Percentiles rank a stretch among this genome's conserved stretches.
These are phyloP conservation scores for Micromesistius poutassou DNA, from an alignment of 2,797 vertebrate species.

Conservation along the genomic window DNA sequence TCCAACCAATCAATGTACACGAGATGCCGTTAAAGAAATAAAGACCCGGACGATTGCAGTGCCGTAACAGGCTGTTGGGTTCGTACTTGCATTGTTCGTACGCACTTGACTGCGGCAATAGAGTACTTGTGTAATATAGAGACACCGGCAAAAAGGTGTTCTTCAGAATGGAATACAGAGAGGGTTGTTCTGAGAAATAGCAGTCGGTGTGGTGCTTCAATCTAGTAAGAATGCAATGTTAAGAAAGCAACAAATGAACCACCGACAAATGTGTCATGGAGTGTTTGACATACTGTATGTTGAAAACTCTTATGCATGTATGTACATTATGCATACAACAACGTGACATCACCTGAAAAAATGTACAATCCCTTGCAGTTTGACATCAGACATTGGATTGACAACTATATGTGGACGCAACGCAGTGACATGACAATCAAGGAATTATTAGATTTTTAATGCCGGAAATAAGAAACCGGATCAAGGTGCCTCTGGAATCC, in stretches of 20 bases:
- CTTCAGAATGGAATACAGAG: not conserved
- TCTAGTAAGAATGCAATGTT: not conserved
- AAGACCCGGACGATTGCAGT: not conserved
- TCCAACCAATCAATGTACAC: conserved; percentile 4
- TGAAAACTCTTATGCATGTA: not conserved
- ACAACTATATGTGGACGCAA: no score
- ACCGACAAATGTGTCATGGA: not conserved
- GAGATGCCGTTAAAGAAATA: not conserved
- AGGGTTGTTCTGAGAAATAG: not conserved
- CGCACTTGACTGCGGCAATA: not conserved
- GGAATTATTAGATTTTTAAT: not conserved
- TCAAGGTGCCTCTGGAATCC: not conserved
- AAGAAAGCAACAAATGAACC: not conserved
- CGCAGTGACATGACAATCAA: not conserved
- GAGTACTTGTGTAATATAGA: not conserved
- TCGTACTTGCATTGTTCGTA: not conserved
- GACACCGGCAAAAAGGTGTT: not conserved
- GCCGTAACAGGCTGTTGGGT: not conserved
- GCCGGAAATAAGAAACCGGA: not conserved
- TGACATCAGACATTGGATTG: no score
- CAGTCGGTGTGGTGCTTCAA: not conserved
- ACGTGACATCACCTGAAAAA: not conserved
- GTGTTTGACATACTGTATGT: not conserved
- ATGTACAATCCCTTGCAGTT: not conserved
- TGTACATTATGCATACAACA: not conserved